Percentiles rank a stretch among this genome's conserved stretches.
Conservation (phyloP, 2,888 invertebrate genomes). For the Chloroclystis v-ata region DNA sequence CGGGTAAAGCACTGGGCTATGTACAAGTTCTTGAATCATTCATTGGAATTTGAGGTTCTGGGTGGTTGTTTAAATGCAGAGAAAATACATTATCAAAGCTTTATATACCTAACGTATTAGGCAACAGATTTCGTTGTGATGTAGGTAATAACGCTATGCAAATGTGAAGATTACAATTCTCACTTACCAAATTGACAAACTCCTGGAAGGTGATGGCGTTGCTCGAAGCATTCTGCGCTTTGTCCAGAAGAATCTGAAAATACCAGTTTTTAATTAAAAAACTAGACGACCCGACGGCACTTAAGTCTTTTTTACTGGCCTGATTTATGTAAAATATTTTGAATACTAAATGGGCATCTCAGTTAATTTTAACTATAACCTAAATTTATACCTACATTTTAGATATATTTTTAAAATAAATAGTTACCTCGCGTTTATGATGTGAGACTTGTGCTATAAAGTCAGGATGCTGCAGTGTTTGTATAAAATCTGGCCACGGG, state of each 20-base stretch:
- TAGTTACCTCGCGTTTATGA: constrained; percentile 82
- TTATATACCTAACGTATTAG: no score
- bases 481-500: constrained; percentile 89
- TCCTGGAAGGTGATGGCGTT: constrained; percentile 94
- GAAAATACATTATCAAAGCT: no score
- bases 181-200: constrained; percentile 94
- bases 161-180: no score
- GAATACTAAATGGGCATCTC: neutral
- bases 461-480: constrained; percentile 86
- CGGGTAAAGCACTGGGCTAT: constrained; percentile 21
- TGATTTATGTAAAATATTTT: no score
- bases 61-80: no score
- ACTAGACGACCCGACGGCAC: no score
- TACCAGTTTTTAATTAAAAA: neutral
- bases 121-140: no score
- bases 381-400: no score
- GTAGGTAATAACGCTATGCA: no score
- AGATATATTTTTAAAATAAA: neutral
- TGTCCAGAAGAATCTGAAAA: constrained; percentile 81
- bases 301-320: no score
- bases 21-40: neutral
- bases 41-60: no score
- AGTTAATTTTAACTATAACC: no score
- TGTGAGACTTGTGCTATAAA: constrained; percentile 86
- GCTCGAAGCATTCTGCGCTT: constrained; percentile 82